Base-by-base conservation (phyloP, 2,113 vertebrate species). In the Sisor rabdophorus region DNA sequence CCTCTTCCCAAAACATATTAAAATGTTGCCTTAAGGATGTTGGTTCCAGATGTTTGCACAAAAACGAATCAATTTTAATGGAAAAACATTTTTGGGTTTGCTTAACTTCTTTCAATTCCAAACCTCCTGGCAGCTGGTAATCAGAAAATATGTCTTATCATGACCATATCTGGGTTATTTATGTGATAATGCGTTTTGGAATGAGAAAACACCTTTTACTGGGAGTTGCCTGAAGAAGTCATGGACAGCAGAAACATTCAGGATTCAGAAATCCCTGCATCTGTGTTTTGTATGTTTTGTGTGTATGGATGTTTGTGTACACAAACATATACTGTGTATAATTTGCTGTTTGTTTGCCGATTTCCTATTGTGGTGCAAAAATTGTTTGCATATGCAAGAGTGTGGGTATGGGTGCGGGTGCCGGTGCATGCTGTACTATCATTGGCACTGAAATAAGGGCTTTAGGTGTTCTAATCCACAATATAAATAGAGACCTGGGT, bases 401-500 rank as follows among this genome's bases (percentile, higher is more conserved):
- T 48, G 24, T 70, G 44, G 60, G 44, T 76, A 60, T 58, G 72
- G 71, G 47, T 74, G 74, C 73, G 64, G 75, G 44, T 80, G 60
- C 71, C 30, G 61, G 64, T 83, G 73, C 78, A 76, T 80, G 36
- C 24, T 73, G 26, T 8, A 36, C 69, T 53, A 68, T 83, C 75
- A 82, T 77, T 85, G 79, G 30, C 73, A 60, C 81, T 86, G 82
- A 89, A 85, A 79, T 84, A 82, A 78, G 61, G 73, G 85, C 88
- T 87, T 90, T 90, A 87, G 82, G 80, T 82, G 87, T 84, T 84
- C 89, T 88, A 89, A 84, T 84, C 86, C 82, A 83, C 79, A 82
- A 50, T 84, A 83, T 82, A 91, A 89, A 89, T 89, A 90, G 86
- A 78, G 81, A 78, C 78, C 74, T 87, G 82, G 84, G 86, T 87